A percentile compares a stretch with the other conserved stretches of the same genome.
Evolutionary conservation across 2,888 invertebrate genomes (phyloP).

Genomic region (Gastrophysa polygoni): DNA sequence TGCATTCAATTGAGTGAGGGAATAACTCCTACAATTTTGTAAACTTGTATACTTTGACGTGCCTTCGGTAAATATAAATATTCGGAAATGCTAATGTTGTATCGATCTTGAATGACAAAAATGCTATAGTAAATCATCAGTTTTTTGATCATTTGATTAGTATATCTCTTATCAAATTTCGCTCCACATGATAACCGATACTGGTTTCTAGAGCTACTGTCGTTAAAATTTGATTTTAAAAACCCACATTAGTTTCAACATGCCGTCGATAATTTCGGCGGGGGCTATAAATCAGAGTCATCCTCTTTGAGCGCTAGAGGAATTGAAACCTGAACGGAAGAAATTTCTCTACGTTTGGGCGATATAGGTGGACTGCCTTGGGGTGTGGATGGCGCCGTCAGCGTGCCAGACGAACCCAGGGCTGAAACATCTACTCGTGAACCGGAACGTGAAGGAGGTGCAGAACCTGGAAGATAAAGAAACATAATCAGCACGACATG

Average conservation of each 20-base stretch:
- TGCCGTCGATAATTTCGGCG: neutral
- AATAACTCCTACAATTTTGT: too few relatives aligned
- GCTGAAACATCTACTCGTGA: conserved; percentile 73
- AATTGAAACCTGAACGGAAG: conserved; percentile 35
- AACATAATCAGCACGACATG: too few relatives aligned
- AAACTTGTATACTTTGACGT: too few relatives aligned
- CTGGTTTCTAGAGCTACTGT: neutral
- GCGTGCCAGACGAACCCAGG: conserved; percentile 67
- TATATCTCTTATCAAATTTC: neutral
- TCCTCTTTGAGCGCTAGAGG: conserved; percentile 50
- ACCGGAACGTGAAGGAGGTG: conserved; percentile 75
- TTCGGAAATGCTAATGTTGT: too few relatives aligned
- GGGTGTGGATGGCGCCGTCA: conserved; percentile 78
- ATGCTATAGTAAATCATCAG: too few relatives aligned
- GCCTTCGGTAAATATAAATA: too few relatives aligned
- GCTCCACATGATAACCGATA: neutral
- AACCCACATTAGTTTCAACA: neutral
- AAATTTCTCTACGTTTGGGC: conserved; percentile 61
- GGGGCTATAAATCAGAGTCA: conserved; percentile 47
- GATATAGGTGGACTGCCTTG: conserved; percentile 77
- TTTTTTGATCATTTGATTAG: too few relatives aligned
- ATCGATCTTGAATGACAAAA: too few relatives aligned
- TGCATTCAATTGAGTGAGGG: too few relatives aligned
- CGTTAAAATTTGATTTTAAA: neutral
- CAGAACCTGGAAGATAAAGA: conserved; percentile 71